A percentile compares a stretch with the other conserved stretches of the same genome.
phyloP scores from a whole-genome alignment of 2,113 vertebrate genomes.

The Vanacampus margaritifer region DNA sequence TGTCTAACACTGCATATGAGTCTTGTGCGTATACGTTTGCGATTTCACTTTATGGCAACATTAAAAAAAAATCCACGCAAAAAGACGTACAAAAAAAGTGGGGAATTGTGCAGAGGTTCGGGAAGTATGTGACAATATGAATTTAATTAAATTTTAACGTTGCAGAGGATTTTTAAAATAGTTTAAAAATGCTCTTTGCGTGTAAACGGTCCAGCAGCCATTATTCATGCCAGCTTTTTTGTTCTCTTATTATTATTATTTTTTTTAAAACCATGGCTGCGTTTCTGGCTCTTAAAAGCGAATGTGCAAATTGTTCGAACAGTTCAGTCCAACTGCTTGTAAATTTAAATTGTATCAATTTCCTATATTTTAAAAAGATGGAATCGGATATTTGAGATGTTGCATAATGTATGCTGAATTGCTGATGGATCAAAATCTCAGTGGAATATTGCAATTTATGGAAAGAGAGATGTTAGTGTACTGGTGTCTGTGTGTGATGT shows the following conservation, averaged over 20 bases:
- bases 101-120: too few relatives aligned
- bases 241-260: too few relatives aligned
- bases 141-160: too few relatives aligned
- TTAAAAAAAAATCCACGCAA: background rate
- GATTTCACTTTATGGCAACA: background rate
- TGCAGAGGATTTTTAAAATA: too few relatives aligned
- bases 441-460: background rate
- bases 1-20: background rate
- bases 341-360: background rate
- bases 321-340: background rate
- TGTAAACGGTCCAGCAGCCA: too few relatives aligned
- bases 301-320: background rate
- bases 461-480: background rate
- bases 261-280: too few relatives aligned
- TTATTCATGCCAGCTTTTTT: too few relatives aligned
- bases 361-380: background rate
- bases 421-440: background rate
- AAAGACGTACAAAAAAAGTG: background rate
- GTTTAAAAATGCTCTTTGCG: too few relatives aligned
- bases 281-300: background rate
- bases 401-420: background rate
- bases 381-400: background rate
- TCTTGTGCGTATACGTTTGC: background rate
- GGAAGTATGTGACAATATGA: too few relatives aligned
- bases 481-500: constrained; percentile 9